phyloP scores from a whole-genome alignment of 2,797 vertebrate genomes.

The Gymnoscopelus microlampas region DNA sequence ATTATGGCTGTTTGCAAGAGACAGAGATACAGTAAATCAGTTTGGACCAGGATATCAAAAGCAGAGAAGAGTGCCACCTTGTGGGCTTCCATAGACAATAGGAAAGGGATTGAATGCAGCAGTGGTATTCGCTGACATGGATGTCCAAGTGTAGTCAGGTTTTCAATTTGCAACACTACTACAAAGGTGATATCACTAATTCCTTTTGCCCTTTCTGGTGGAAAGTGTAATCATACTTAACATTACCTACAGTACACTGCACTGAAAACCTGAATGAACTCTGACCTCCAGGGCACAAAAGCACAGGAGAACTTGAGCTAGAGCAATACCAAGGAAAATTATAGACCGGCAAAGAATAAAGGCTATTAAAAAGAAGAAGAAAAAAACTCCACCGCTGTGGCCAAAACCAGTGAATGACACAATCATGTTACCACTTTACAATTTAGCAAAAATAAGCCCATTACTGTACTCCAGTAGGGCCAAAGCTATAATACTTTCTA shows the following conservation, averaged over 20 bases:
- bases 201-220: too few relatives aligned
- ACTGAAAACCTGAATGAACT: too few relatives aligned
- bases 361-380: background rate
- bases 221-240: too few relatives aligned
- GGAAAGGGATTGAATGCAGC: background rate
- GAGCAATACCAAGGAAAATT: too few relatives aligned
- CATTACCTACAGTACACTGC: too few relatives aligned
- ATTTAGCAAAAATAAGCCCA: slow-evolving; percentile 11
- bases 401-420: background rate
- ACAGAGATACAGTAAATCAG: background rate
- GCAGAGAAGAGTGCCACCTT: slow-evolving; percentile 9
- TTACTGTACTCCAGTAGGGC: background rate
- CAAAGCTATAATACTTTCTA: slow-evolving; percentile 2
- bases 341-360: background rate
- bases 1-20: background rate
- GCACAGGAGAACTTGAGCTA: too few relatives aligned
- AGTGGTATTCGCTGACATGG: background rate
- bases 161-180: too few relatives aligned
- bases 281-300: too few relatives aligned
- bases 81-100: slow-evolving; percentile 7
- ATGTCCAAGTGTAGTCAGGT: too few relatives aligned
- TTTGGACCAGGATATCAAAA: background rate
- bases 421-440: slow-evolving; percentile 1
- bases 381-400: background rate
- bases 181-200: too few relatives aligned